phyloP scores from a whole-genome alignment of 2,888 invertebrate species.

The Onthophagus sagittarius region DNA sequence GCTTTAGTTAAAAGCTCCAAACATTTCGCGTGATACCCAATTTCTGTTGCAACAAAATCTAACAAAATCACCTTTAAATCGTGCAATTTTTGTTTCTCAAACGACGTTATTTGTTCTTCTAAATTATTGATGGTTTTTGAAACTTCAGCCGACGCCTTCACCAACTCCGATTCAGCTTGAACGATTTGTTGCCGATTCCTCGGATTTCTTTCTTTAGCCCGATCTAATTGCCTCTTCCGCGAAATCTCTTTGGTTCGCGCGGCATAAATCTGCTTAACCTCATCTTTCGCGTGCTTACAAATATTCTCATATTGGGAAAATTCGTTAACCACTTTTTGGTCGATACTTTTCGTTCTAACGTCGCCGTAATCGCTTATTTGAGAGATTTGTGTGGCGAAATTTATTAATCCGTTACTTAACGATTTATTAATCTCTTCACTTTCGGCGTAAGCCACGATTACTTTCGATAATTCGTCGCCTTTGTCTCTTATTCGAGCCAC shows the following conservation, averaged over 20 bases:
- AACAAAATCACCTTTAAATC: slow-evolving; percentile 70
- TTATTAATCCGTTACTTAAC: slow-evolving; percentile 63
- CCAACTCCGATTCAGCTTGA: slow-evolving; percentile 78
- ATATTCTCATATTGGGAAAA: slow-evolving; percentile 73
- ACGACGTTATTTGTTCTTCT: slow-evolving; percentile 77
- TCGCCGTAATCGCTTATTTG: slow-evolving; percentile 78
- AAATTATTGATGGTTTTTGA: slow-evolving; percentile 73
- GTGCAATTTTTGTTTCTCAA: slow-evolving; percentile 78
- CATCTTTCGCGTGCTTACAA: slow-evolving; percentile 77
- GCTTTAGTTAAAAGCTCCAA: slow-evolving; percentile 79
- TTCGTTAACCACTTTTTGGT: slow-evolving; percentile 69
- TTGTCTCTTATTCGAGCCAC: slow-evolving; percentile 74
- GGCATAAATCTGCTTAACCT: slow-evolving; percentile 71
- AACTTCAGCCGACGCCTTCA: slow-evolving; percentile 79
- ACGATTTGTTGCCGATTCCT: slow-evolving; percentile 74
- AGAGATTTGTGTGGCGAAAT: slow-evolving; percentile 71
- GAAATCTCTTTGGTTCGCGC: slow-evolving; percentile 56
- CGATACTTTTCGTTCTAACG: slow-evolving; percentile 70
- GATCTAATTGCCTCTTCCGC: slow-evolving; percentile 58
- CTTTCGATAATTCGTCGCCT: slow-evolving; percentile 73
- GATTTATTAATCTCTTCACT: slow-evolving; percentile 76
- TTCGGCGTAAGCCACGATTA: slow-evolving; percentile 66
- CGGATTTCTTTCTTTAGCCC: slow-evolving; percentile 67
- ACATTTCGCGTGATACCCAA: slow-evolving; percentile 80
- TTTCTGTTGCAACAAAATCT: slow-evolving; percentile 71